Percentiles rank a stretch among this genome's conserved stretches.
Conservation (phyloP, 2,888 invertebrate species). For the Clitarchus hookeri region DNA sequence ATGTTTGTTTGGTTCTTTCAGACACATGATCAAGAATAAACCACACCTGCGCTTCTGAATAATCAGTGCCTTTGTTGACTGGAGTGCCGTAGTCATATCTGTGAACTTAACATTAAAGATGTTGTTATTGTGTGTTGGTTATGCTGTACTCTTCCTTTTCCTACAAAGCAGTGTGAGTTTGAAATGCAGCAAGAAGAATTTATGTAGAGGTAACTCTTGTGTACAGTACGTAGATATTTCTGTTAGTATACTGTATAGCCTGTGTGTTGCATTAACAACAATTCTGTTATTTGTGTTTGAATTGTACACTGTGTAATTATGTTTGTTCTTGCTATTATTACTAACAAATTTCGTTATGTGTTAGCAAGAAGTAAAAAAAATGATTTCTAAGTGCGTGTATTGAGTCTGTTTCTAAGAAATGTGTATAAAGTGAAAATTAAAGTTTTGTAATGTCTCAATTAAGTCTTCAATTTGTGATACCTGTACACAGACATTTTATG, state of each 20-base stretch:
- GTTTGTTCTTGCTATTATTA: background rate
- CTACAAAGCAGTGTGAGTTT: background rate
- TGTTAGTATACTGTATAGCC: background rate
- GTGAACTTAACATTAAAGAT: background rate
- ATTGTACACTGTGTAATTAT: background rate
- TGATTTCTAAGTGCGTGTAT: background rate
- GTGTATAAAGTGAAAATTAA: background rate
- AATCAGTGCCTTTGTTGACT: constrained; percentile 16
- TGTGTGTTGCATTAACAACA: background rate
- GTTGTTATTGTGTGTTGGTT: background rate
- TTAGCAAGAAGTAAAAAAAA: background rate
- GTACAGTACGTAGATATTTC: background rate
- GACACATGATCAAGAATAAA: constrained; percentile 87
- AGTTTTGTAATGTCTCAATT: background rate
- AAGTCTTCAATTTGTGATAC: background rate
- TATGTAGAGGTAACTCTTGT: background rate
- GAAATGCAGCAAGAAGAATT: background rate
- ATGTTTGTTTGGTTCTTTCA: constrained; percentile 58
- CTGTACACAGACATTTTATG: background rate
- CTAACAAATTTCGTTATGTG: background rate
- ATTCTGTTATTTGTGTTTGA: background rate
- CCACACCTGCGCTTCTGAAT: constrained; percentile 77
- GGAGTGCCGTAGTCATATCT: background rate
- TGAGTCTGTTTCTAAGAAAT: background rate
- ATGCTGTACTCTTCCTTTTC: background rate